Base-by-base conservation (phyloP, 2,113 vertebrate genomes). In the Rhinoderma darwinii region DNA sequence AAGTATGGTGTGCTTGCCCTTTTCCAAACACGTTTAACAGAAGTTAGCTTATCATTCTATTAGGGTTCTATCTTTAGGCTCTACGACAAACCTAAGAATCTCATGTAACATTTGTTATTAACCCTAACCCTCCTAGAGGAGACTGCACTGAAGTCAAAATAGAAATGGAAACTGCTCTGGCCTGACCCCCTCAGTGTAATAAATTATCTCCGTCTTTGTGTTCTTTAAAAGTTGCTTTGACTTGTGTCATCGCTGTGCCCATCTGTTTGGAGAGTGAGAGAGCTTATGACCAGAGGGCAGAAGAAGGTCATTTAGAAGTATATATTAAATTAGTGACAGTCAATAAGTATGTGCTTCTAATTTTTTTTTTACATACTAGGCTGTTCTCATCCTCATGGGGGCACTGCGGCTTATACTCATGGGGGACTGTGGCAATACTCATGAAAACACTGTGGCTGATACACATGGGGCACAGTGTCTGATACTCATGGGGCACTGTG, bases 201-300 rank as follows among this genome's bases (percentile, higher is more conserved):
- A 35, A 73, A 73, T 84, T 37, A 54, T 39, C 22, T 72, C 81
- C 25, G 39, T 51, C 63, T 68, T 70, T 84, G 25, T 27, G 82
- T n/a, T 72, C 68, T 73, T 22, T 14, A 37, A 27, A 37, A 56
- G 43, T 54, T 39, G 59, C 59, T 18, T 27, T 63, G 44, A 84
- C 68, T 73, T 39, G 27, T 84, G 66, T 84, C 82, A 84, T 84
- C 82, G 5, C 82, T 27, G n/a, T 54, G 41, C 68, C 17, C 80
- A 66, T 50, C 44, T 72, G 82, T 84, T 84, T 39, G 20, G 44
- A 54, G n/a, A 54, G 7, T 43, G 39, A 32, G n/a, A 81, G 30
- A 59, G 51, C 63, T 82, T 27, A 63, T 66, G 59, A 30, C 39
- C 10, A 63, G 32, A 59, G 77, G 77, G 32, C 77, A 41, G 32